Conservation (phyloP, 2,113 vertebrate species). For the Xiphophorus hellerii region DNA sequence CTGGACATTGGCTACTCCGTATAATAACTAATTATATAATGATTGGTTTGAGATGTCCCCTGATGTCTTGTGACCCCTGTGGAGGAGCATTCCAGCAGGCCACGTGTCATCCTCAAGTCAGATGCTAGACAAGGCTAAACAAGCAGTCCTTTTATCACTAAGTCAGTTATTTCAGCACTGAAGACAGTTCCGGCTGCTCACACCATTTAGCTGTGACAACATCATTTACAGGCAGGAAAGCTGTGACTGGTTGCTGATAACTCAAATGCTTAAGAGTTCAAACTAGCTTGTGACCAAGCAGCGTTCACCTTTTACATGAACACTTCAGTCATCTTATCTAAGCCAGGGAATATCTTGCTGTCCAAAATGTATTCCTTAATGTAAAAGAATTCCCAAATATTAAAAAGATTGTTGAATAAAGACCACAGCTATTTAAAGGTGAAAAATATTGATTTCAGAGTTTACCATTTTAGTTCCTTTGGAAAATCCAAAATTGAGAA, state of each 20-base stretch:
- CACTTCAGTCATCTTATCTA: background rate
- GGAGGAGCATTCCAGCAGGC: constrained; percentile 40
- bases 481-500: background rate
- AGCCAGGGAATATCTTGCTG: background rate
- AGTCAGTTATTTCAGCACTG: constrained; percentile 56
- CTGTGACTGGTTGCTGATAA: constrained; percentile 28
- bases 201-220: constrained; percentile 40
- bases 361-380: background rate
- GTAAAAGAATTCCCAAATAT: background rate
- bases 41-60: constrained; percentile 28
- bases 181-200: constrained; percentile 43
- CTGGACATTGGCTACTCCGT: constrained; percentile 2
- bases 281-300: constrained; percentile 8
- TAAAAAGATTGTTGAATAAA: background rate
- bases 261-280: constrained; percentile 13
- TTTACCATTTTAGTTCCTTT: background rate
- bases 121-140: constrained; percentile 64
- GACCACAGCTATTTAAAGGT: background rate
- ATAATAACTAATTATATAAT: constrained; percentile 33
- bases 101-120: constrained; percentile 73
- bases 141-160: constrained; percentile 70
- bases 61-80: constrained; percentile 57
- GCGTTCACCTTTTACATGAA: background rate
- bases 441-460: background rate
- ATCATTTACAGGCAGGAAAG: constrained; percentile 29